Percentiles rank a stretch among this genome's conserved stretches.
Conservation (phyloP, 1,140 invertebrate genomes). For the Reticulitermes speratus region DNA sequence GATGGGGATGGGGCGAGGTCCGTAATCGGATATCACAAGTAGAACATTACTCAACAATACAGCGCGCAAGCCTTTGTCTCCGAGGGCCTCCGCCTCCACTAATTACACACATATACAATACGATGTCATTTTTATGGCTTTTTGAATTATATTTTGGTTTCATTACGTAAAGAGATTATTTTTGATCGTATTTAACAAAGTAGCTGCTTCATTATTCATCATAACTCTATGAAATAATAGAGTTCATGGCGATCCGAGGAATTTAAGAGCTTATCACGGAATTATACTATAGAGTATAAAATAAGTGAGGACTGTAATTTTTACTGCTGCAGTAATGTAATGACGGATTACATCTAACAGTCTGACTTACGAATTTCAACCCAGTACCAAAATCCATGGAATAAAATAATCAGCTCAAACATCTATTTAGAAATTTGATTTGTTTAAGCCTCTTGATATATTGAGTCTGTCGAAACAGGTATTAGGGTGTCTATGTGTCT, state of each 20-base stretch:
- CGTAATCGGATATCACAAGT: conserved; percentile 19
- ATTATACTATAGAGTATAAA: neutral
- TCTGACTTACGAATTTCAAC: too few relatives aligned
- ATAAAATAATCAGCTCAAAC: too few relatives aligned
- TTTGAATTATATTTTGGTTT: neutral
- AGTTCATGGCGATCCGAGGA: neutral
- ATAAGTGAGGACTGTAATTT: too few relatives aligned
- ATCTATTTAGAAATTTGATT: too few relatives aligned
- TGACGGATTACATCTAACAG: too few relatives aligned
- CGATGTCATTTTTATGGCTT: neutral
- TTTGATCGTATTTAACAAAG: neutral
- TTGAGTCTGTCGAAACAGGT: too few relatives aligned
- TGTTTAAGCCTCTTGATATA: too few relatives aligned
- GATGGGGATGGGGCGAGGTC: neutral
- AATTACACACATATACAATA: conserved; percentile 1
- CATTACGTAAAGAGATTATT: neutral
- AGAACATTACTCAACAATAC: conserved; percentile 19
- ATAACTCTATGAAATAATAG: neutral
- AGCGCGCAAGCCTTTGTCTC: conserved; percentile 6
- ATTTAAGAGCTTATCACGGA: neutral
- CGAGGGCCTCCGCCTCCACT: neutral
- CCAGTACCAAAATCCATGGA: too few relatives aligned
- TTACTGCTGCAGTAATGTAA: too few relatives aligned
- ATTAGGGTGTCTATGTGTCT: too few relatives aligned
- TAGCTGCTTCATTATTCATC: neutral